Evolutionary conservation across 2,888 invertebrate species (phyloP), one percentile per base, ranked within the genome.

Genomic region (Xylota segnis): DNA sequence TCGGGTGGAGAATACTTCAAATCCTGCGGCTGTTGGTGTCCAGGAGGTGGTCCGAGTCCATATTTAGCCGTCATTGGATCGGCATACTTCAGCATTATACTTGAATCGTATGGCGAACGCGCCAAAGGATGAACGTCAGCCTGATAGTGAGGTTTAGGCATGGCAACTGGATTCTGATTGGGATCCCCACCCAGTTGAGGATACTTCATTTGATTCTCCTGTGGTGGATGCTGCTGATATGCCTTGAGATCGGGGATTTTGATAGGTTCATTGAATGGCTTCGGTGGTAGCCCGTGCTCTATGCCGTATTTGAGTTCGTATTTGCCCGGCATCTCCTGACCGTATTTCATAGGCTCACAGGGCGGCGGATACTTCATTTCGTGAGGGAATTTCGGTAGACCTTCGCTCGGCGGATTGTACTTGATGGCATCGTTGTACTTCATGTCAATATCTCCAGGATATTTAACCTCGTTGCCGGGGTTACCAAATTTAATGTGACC

Each of bases 291-390:
- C 37, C 88, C 90, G 23, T 90, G 90, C 50, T 92, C 91, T 66
- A 92, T 90, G 88, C 91, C 89, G 61, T 91, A 92, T 88, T 92
- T 92, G 88, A 92, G 91, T 65, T 92, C 92, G 82, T 92, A 92
- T 79, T 92, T 92, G 40, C 90, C 91, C 5, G 90, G 91, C 88
- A 92, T 90, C 74, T 92, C 92, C 75, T 92, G 92, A 37, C 90
- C 90, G 68, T 92, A 91, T 70, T 91, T 91, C 32, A 91, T 88
- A 3, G 90, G 89, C 63, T 91, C 92, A 56, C 91, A 84, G 4
- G 91, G 91, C 9, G 91, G 90, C 16, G 90, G 94, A 93, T 89
- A 94, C 90, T 93, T 94, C 92, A 92, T 89, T 63, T 92, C 92
- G 65, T 91, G 90, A 4, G 90, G 88, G 78, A 91, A 91, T 83